These are phyloP conservation scores for Baccha elongata DNA, from an alignment of 2,888 invertebrate species.

Conservation along the genomic window DNA sequence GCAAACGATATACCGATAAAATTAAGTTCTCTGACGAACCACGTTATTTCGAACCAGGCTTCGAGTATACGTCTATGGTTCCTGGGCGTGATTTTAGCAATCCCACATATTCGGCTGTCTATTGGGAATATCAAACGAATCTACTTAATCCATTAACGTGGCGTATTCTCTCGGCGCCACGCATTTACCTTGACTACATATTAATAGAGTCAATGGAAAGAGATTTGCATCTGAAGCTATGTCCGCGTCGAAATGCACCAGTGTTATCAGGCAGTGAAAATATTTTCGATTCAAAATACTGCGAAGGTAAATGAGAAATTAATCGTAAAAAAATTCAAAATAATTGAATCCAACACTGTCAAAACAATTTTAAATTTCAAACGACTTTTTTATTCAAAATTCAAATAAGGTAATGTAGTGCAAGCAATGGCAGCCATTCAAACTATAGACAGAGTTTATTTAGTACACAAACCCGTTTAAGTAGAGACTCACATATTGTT, in stretches of 20 bases:
- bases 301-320: slow-evolving; percentile 74
- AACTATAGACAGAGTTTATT: slow-evolving; percentile 46
- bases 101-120: slow-evolving; percentile 87
- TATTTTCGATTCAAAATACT: slow-evolving; percentile 78
- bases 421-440: slow-evolving; percentile 3
- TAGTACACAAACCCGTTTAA: slow-evolving; percentile 42
- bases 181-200: slow-evolving; percentile 88
- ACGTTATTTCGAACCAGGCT: slow-evolving; percentile 86
- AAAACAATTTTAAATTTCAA: neutral
- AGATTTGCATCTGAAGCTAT: slow-evolving; percentile 84
- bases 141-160: slow-evolving; percentile 92
- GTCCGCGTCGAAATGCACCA: slow-evolving; percentile 85
- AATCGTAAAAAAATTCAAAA: neutral
- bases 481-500: slow-evolving; percentile 14
- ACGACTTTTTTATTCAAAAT: neutral
- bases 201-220: slow-evolving; percentile 89
- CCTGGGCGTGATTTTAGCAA: slow-evolving; percentile 87
- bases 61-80: slow-evolving; percentile 86
- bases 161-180: slow-evolving; percentile 89
- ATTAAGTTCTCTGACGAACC: slow-evolving; percentile 84
- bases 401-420: neutral
- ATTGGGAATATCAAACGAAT: slow-evolving; percentile 91
- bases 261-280: slow-evolving; percentile 85
- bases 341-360: neutral
- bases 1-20: slow-evolving; percentile 84